Base-by-base conservation (phyloP, 2,888 invertebrate species). In the Sepiola atlantica region DNA sequence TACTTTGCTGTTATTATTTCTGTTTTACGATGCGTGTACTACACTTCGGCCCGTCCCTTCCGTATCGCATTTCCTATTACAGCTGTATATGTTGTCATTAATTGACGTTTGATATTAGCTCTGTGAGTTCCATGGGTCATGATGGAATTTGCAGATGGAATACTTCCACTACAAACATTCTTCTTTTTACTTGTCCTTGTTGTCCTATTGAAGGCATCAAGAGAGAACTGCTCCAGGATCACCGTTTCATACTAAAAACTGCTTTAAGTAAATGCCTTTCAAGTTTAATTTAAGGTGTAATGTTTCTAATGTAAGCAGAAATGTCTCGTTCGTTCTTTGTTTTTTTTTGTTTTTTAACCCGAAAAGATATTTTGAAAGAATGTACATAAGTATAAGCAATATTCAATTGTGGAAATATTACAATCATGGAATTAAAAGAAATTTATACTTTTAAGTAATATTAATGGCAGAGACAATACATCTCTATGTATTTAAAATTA, bases 181-280 rank as follows among this genome's bases (percentile, higher is more conserved):
- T n/a, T n/a, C 77, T n/a, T 28, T 77, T 16, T 77, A n/a, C n/a
- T 1, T 1, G 16, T 77, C n/a, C 77, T n/a, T 16, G 77, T 77
- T 77, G n/a, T n/a, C 77, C n/a, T 32, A 77, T 77, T 77, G n/a
- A 77, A n/a, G 77, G n/a, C 77, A 77, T 77, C 77, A 77, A 77
- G 77, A n/a, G n/a, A 77, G 77, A 77, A 77, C 77, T 32, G 77
- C n/a, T 77, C 14, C 32, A 32, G 14, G n/a, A 32, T n/a, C n/a
- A n/a, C 32, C n/a, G n/a, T 77, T n/a, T 77, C n/a, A n/a, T 77
- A 14, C 77, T 12, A n/a, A 32, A 77, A 77, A 77, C 16, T 32
- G 77, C 77, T 77, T 77, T 77, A n/a, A n/a, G 77, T n/a, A 77
- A n/a, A n/a, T 77, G n/a, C n/a, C n/a, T n/a, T 77, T 14, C n/a